phyloP scores from a whole-genome alignment of 2,888 invertebrate genomes.

The Axea sp. region DNA sequence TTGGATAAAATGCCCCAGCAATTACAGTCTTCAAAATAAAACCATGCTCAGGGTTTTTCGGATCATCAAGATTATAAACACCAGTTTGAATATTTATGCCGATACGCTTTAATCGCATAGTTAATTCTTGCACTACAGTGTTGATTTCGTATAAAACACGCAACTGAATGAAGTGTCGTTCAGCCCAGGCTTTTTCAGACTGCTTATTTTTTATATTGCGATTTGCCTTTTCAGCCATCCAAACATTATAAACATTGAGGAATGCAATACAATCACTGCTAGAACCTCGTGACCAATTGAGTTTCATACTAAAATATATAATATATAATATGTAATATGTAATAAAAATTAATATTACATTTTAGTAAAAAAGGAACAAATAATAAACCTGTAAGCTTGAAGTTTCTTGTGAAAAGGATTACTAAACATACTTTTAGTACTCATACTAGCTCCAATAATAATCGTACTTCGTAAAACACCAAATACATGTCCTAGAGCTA shows the following conservation, averaged over 20 bases:
- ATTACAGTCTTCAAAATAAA: constrained; percentile 86
- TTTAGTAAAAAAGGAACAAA: neutral
- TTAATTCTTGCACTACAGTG: constrained; percentile 86
- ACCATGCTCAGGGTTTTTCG: constrained; percentile 80
- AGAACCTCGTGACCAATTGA: constrained; percentile 90
- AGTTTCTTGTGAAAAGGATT: constrained; percentile 84
- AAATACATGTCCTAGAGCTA: constrained; percentile 92
- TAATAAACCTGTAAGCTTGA: constrained; percentile 82
- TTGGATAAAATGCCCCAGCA: constrained; percentile 95
- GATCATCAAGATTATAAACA: constrained; percentile 19
- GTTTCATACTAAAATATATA: constrained; percentile 81
- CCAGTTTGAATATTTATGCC: constrained; percentile 7
- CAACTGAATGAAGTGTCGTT: constrained; percentile 85
- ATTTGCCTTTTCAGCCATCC: constrained; percentile 83
- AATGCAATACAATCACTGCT: constrained; percentile 92
- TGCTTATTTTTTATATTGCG: constrained; percentile 81
- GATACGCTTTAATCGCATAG: constrained; percentile 81
- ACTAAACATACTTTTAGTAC: constrained; percentile 89
- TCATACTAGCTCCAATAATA: constrained; percentile 92
- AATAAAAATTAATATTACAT: no score
- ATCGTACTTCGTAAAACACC: constrained; percentile 91
- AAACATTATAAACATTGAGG: constrained; percentile 89
- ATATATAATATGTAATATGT: neutral
- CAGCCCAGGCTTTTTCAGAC: constrained; percentile 84
- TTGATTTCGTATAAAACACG: constrained; percentile 87